These are phyloP conservation scores for Catocala sponsa DNA, from an alignment of 2,888 invertebrate species.

Conservation along the genomic window DNA sequence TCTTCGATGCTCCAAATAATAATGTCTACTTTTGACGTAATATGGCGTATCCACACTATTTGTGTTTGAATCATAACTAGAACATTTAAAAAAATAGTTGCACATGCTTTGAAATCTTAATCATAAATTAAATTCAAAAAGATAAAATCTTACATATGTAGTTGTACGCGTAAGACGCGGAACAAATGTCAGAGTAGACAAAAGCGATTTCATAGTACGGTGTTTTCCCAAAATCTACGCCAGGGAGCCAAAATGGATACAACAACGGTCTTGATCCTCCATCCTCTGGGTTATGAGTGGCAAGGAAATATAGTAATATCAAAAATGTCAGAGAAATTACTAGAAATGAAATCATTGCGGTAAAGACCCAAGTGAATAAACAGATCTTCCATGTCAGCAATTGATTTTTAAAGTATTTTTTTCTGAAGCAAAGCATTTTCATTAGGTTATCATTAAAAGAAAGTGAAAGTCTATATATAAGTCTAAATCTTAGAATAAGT, in stretches of 20 bases:
- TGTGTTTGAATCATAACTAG: conserved; percentile 72
- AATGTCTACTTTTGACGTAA: conserved; percentile 69
- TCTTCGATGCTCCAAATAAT: conserved; percentile 70
- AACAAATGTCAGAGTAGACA: conserved; percentile 52
- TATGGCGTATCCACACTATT: conserved; percentile 73
- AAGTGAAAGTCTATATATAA: too few species aligned
- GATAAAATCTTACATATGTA: conserved; percentile 65
- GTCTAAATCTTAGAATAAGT: too few species aligned
- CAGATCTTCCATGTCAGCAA: conserved; percentile 65
- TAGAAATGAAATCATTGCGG: conserved; percentile 33
- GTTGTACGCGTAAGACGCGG: conserved; percentile 53
- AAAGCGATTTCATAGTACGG: conserved; percentile 68
- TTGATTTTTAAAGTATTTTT: conserved; percentile 63
- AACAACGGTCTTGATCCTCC: conserved; percentile 57
- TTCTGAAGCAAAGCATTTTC: conserved; percentile 48
- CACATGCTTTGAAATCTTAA: too few species aligned
- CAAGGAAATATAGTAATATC: conserved; percentile 52
- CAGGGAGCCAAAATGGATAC: conserved; percentile 66
- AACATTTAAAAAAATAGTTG: conserved; percentile 13
- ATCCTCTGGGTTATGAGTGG: conserved; percentile 49
- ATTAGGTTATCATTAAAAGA: too few species aligned
- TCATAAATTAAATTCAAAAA: background rate
- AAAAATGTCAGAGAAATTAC: conserved; percentile 50
- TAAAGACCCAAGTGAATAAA: conserved; percentile 51
- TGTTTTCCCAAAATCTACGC: conserved; percentile 57